Conservation (phyloP, 1,140 invertebrate genomes). For the Lasioglossum albipes region DNA sequence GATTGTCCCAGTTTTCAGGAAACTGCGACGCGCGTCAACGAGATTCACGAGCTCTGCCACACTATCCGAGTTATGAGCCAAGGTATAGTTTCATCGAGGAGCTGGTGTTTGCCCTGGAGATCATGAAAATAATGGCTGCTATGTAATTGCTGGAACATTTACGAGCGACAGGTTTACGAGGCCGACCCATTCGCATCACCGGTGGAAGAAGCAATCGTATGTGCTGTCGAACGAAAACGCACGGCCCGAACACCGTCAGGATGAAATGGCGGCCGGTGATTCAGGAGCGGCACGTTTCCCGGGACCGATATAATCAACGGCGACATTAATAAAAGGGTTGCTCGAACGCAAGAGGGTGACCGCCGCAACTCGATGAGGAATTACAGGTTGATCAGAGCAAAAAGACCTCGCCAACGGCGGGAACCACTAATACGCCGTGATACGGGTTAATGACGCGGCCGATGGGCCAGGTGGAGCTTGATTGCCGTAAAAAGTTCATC, state of each 20-base stretch:
- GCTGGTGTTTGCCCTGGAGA: conserved; percentile 29
- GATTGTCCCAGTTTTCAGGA: too few species aligned
- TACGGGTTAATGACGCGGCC: background rate
- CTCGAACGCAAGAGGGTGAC: too few species aligned
- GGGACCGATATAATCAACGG: conserved; percentile 17
- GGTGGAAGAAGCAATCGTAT: conserved; percentile 38
- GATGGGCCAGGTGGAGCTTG: background rate
- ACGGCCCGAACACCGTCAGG: conserved; percentile 32
- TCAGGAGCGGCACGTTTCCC: conserved; percentile 3
- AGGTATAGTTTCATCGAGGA: conserved; percentile 7
- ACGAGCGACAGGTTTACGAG: conserved; percentile 47
- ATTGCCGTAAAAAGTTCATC: background rate
- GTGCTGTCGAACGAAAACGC: conserved; percentile 40
- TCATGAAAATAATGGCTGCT: conserved; percentile 40
- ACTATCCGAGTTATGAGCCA: conserved; percentile 7
- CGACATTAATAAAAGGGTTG: conserved; percentile 8
- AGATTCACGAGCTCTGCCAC: conserved; percentile 7
- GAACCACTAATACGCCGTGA: conserved; percentile 4
- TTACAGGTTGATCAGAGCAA: background rate
- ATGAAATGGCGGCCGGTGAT: conserved; percentile 56
- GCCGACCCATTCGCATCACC: background rate
- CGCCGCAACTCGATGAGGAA: conserved; percentile 3
- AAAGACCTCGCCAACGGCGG: background rate
- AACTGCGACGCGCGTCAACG: too few species aligned
- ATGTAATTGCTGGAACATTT: conserved; percentile 45